Percentiles rank a stretch among this genome's conserved stretches.
Evolutionary conservation across 2,113 vertebrate genomes (phyloP).

Genomic region (Seriola dumerili): DNA sequence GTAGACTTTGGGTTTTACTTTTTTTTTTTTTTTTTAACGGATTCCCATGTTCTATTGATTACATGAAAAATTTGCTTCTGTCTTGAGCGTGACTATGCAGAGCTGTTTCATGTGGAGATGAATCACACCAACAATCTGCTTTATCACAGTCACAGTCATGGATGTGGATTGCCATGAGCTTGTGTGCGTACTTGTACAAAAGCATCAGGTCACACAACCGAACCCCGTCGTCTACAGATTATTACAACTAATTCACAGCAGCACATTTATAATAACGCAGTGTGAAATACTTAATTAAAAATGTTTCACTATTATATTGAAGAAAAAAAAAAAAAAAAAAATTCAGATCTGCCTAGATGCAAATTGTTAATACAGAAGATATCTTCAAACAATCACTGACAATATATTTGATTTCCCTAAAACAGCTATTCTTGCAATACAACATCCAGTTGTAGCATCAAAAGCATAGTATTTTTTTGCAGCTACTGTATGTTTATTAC

Average conservation of each 20-base stretch:
- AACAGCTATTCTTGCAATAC: neutral
- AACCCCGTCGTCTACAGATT: neutral
- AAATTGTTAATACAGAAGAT: neutral
- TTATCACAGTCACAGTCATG: neutral
- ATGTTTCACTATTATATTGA: too few species aligned
- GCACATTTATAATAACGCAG: neutral
- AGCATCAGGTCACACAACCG: neutral
- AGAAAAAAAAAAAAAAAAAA: too few species aligned
- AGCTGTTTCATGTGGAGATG: neutral
- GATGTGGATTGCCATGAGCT: conserved; percentile 4
- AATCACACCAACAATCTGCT: neutral
- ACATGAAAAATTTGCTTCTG: conserved; percentile 47
- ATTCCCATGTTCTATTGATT: conserved; percentile 69
- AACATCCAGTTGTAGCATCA: neutral
- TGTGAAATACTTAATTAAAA: neutral
- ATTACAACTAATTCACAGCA: neutral
- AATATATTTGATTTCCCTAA: neutral
- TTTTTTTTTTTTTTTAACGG: conserved; percentile 54
- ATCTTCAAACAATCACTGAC: neutral
- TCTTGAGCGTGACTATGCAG: conserved; percentile 16
- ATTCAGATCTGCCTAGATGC: neutral
- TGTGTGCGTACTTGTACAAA: neutral
- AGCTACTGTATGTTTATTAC: too few species aligned
- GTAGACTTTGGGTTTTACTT: conserved; percentile 26
- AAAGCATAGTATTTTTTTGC: too few species aligned